Evolutionary conservation across 2,113 vertebrate genomes (phyloP), one percentile per base, ranked within the genome.

Genomic region (Prinia subflava): DNA sequence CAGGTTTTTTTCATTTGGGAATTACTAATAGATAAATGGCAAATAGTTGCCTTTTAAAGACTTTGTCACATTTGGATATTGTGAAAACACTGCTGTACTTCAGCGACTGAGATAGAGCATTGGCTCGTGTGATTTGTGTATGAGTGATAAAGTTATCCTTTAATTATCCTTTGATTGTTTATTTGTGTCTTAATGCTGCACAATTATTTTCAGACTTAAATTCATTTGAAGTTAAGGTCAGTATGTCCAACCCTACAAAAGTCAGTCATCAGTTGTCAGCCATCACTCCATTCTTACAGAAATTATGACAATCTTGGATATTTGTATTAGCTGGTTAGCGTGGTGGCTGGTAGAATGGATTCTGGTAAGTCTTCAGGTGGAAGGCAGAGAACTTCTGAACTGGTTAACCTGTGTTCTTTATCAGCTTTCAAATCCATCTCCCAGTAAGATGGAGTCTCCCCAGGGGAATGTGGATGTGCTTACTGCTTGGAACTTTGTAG

Each of bases 401-500:
- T 39, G 31, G 41, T 20, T 83, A 44, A 60, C 53, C 28, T 71
- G 27, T 64, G 56, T 71, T 89, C 31, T 75, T 78, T 44, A 82
- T 64, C 53, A 80, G 49, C 70, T 88, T 75, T 87, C 57, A 85
- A 49, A 77, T 86, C 89, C 75, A 65, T 89, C 56, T 95, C 78
- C 70, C 49, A 80, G 1, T 56, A 82, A 84, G 62, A 69, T 62
- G 8, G 57, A 94, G 67, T 94, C 65, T 92, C 74, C 62, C 70
- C 65, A 75, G n/a, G 30, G 53, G 65, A 89, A 87, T 78, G 83
- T 70, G 63, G 80, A 67, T 95, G 86, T 96, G 78, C 41, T 89
- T 91, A 81, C 28, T 94, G 91, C 94, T 91, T 92, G 89, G 84
- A 95, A 91, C 42, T 89, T 85, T 92, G 90, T 96, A 80, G 50